A percentile compares a stretch with the other conserved stretches of the same genome.
These are phyloP conservation scores for Sacculina carcini DNA, from an alignment of 2,888 invertebrate genomes.

Conservation along the genomic window DNA sequence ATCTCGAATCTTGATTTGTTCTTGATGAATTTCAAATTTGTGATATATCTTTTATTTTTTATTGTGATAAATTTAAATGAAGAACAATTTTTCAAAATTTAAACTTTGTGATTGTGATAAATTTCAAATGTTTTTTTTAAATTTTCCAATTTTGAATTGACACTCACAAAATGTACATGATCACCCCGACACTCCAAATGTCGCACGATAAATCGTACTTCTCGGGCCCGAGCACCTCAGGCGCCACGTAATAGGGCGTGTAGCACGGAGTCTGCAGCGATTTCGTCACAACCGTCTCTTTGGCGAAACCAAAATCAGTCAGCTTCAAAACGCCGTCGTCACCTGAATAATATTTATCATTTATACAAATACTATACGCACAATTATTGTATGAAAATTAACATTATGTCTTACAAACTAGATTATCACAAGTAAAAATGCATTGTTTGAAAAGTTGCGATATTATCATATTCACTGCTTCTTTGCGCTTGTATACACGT, in stretches of 20 bases:
- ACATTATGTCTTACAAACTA: slow-evolving; percentile 10
- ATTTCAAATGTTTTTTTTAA: neutral
- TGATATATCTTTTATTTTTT: too few species aligned
- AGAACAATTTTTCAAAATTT: neutral
- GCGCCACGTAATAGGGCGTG: slow-evolving; percentile 88
- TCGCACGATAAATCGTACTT: slow-evolving; percentile 98
- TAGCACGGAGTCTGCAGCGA: slow-evolving; percentile 93
- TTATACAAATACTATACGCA: neutral
- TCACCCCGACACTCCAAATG: slow-evolving; percentile 95
- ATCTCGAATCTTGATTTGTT: too few species aligned
- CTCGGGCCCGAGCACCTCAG: slow-evolving; percentile 78
- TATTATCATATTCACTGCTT: too few species aligned
- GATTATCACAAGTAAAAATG: slow-evolving; percentile 23
- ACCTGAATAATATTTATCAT: slow-evolving; percentile 10
- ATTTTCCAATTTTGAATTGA: slow-evolving; percentile 3
- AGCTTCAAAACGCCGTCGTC: slow-evolving; percentile 53
- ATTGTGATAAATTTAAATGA: neutral
- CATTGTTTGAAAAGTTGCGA: too few species aligned
- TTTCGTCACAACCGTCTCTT: slow-evolving; percentile 61
- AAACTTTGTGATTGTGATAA: neutral
- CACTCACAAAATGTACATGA: slow-evolving; percentile 86
- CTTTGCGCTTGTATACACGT: too few species aligned
- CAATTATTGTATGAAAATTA: neutral
- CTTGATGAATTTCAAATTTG: too few species aligned
- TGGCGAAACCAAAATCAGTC: slow-evolving; percentile 98